Conservation (phyloP, 2,888 invertebrate species). For the Rapana venosa region DNA sequence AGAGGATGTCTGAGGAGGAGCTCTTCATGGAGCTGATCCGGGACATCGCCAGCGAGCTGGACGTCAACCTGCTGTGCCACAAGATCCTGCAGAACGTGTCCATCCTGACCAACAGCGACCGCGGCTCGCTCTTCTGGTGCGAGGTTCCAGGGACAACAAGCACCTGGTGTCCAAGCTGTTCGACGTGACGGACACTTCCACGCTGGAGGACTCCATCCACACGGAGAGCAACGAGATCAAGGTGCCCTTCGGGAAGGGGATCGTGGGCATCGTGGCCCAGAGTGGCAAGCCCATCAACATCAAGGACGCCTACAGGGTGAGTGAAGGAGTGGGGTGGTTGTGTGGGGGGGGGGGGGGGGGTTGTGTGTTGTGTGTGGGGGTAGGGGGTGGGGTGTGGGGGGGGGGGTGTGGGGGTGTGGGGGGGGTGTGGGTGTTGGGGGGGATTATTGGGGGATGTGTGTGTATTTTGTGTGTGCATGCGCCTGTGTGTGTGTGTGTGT, state of each 20-base stretch:
- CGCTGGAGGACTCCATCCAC: constrained; percentile 72
- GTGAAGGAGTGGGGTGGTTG: constrained; percentile 59
- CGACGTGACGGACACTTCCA: constrained; percentile 94
- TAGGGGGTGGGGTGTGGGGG: not conserved
- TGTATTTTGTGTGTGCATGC: not conserved
- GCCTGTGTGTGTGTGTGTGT: not conserved
- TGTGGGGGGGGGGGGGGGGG: not conserved
- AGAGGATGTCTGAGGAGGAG: constrained; percentile 90
- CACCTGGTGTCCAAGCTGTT: constrained; percentile 95
- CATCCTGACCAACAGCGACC: constrained; percentile 91
- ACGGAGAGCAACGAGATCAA: constrained; percentile 72
- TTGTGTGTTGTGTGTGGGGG: constrained; percentile 6
- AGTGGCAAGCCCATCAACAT: constrained; percentile 94
- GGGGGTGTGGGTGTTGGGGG: not conserved
- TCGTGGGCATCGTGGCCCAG: constrained; percentile 94
- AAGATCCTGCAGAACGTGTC: constrained; percentile 97
- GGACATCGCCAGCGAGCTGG: constrained; percentile 96
- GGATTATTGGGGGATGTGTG: too few relatives aligned
- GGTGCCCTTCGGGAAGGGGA: constrained; percentile 95
- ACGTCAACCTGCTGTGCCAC: constrained; percentile 95
- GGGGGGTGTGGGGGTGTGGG: not conserved
- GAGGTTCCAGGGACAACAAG: constrained; percentile 87
- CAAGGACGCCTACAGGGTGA: constrained; percentile 92
- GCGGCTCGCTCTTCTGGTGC: constrained; percentile 93
- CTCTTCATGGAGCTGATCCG: constrained; percentile 97